A percentile compares a stretch with the other conserved stretches of the same genome.
Conservation (phyloP, 1,140 invertebrate species). For the Drosophila jambulina region DNA sequence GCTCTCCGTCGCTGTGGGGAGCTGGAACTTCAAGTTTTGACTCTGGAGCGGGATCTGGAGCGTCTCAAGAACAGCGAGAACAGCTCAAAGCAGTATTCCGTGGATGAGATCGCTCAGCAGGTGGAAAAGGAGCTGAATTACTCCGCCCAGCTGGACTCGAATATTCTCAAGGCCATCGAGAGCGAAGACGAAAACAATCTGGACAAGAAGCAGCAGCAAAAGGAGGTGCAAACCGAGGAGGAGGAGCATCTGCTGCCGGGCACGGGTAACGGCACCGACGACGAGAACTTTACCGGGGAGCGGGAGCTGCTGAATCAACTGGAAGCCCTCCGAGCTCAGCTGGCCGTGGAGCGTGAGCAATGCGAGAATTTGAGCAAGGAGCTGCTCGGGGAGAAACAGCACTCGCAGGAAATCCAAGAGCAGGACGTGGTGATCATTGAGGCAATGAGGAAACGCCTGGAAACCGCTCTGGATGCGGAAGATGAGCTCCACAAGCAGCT, state of each 20-base stretch:
- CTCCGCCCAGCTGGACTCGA: slow-evolving; percentile 87
- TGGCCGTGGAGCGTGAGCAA: slow-evolving; percentile 85
- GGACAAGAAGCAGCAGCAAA: slow-evolving; percentile 84
- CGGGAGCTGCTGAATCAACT: slow-evolving; percentile 78
- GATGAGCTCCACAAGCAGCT: slow-evolving; percentile 87
- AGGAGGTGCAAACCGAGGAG: slow-evolving; percentile 69
- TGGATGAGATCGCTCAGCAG: slow-evolving; percentile 87
- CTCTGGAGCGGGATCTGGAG: slow-evolving; percentile 70
- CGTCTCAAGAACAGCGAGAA: slow-evolving; percentile 67
- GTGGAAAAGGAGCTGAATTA: slow-evolving; percentile 87
- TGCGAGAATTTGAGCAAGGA: slow-evolving; percentile 85
- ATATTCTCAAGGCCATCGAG: slow-evolving; percentile 86
- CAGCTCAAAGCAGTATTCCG: slow-evolving; percentile 82
- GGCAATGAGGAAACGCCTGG: slow-evolving; percentile 87
- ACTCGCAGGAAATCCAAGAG: slow-evolving; percentile 86
- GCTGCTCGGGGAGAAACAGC: slow-evolving; percentile 86
- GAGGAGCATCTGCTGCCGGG: slow-evolving; percentile 25
- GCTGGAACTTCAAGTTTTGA: slow-evolving; percentile 55
- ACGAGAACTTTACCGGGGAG: slow-evolving; percentile 80
- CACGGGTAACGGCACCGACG: slow-evolving; percentile 71
- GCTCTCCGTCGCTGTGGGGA: slow-evolving; percentile 46
- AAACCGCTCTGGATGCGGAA: slow-evolving; percentile 87
- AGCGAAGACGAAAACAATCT: slow-evolving; percentile 86
- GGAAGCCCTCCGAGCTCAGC: slow-evolving; percentile 84
- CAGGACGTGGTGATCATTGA: slow-evolving; percentile 88